Conservation (phyloP, 2,797 vertebrate species). For the Coranthus polyacanthus region DNA sequence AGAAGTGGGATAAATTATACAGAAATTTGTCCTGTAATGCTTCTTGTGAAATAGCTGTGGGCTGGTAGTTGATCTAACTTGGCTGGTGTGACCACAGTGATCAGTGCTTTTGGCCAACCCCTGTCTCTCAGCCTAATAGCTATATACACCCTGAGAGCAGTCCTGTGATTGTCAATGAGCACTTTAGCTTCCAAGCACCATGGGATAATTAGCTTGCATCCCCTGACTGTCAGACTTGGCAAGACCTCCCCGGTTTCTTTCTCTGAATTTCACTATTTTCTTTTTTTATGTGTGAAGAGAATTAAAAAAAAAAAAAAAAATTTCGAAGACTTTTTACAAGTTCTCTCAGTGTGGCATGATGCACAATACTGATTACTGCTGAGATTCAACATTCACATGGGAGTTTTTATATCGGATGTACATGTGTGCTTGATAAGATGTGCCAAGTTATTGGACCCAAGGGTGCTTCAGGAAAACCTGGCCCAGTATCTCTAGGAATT, state of each 20-base stretch:
- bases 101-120: conserved; percentile 66
- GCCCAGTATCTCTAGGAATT: not conserved
- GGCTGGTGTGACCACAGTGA: conserved; percentile 55
- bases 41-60: conserved; percentile 44
- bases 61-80: conserved; percentile 58
- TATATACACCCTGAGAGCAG: conserved; percentile 66
- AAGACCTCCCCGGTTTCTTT: conserved; percentile 48
- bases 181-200: conserved; percentile 78
- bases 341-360: conserved; percentile 3
- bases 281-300: conserved; percentile 36
- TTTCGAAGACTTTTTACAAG: conserved; percentile 22
- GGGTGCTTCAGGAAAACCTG: conserved; percentile 5
- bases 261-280: conserved; percentile 30
- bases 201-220: conserved; percentile 80
- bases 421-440: conserved; percentile 3
- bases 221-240: conserved; percentile 77
- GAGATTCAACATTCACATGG: conserved; percentile 1
- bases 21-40: conserved; percentile 34
- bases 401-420: conserved; percentile 2
- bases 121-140: conserved; percentile 66
- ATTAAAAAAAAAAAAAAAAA: not conserved
- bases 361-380: conserved; percentile 2
- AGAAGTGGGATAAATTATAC: conserved; percentile 28
- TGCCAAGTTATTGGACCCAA: conserved; percentile 4
- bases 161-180: conserved; percentile 80